Base-by-base conservation (phyloP, 2,888 invertebrate species). In the Agapostemon virescens region DNA sequence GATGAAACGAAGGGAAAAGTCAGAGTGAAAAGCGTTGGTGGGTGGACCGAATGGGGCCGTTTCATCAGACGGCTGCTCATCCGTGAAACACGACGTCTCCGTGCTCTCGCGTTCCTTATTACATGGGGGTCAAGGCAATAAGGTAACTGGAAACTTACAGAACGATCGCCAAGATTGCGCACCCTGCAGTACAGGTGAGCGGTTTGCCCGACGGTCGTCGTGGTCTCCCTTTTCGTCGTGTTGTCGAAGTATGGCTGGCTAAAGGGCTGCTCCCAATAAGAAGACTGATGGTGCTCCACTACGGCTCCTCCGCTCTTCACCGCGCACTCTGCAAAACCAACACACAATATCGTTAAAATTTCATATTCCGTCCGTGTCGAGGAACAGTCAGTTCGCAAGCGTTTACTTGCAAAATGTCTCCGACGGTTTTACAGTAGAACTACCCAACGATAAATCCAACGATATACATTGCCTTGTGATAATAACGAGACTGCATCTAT, bases 241-340 rank as follows among this genome's bases (percentile, higher is more conserved):
- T 97, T 97, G 94, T 97, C 97, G 94, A 97, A 97, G 94, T 97
- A 97, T 71, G 97, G 97, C 93, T 97, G 96, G 85, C 96, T 96
- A 91, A 97, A 96, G 76, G 97, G 96, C 93, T 96, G 96, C 93
- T 91, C 90, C 90, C 91, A 92, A 82, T 90, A 92, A 64, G 91
- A 90, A 81, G 91, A 91, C 80, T 88, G 89, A 87, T 91, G 92
- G 85, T 91, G 91, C 72, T 91, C 92, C 79, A 92, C 89, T 23
- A 91, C 90, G n/a, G 90, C 86, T 68, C 89, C 88, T 6, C 89
- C 88, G 79, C 83, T 88, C 76, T 91, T 92, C 20, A 89, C 90
- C 26, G 89, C 87, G 77, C 92, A 92, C 81, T 91, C 92, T 91
- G 87, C 71, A 70, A 85, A 80, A 82, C 76, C 79, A 83, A 88